These are phyloP conservation scores for Cataglyphis hispanica DNA, from an alignment of 1,140 invertebrate genomes.

Conservation along the genomic window DNA sequence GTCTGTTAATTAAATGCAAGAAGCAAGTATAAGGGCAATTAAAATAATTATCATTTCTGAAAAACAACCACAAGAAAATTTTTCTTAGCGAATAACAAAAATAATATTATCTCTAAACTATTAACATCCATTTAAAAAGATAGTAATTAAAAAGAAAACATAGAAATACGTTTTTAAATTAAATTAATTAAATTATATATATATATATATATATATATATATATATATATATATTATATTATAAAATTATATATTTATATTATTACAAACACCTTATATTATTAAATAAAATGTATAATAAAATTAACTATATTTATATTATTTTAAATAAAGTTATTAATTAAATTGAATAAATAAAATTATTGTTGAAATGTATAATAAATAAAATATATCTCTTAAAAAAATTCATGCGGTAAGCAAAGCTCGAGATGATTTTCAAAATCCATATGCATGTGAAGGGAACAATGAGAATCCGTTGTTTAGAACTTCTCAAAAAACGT, in stretches of 20 bases:
- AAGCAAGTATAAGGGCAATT: conserved; percentile 5
- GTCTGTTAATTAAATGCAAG: conserved; percentile 40
- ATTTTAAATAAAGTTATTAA: not conserved
- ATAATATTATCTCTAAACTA: not conserved
- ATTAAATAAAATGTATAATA: no score
- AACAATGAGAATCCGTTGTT: not conserved
- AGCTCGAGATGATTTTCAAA: not conserved
- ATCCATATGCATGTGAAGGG: not conserved
- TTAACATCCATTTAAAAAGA: not conserved
- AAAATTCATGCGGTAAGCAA: no score
- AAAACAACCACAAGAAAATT: not conserved
- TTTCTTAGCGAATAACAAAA: not conserved
- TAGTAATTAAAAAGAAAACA: not conserved
- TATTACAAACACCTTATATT: no score
- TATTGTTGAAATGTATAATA: no score
- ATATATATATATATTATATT: no score
- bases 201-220: no score
- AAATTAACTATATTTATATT: no score
- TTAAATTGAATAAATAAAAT: not conserved
- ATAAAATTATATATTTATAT: no score
- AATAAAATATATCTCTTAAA: no score
- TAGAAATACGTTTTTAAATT: not conserved
- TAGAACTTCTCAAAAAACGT: not conserved
- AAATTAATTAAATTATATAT: no score
- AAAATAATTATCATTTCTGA: conserved; percentile 39